Conservation (phyloP, 2,888 invertebrate species). For the Atherix ibis region DNA sequence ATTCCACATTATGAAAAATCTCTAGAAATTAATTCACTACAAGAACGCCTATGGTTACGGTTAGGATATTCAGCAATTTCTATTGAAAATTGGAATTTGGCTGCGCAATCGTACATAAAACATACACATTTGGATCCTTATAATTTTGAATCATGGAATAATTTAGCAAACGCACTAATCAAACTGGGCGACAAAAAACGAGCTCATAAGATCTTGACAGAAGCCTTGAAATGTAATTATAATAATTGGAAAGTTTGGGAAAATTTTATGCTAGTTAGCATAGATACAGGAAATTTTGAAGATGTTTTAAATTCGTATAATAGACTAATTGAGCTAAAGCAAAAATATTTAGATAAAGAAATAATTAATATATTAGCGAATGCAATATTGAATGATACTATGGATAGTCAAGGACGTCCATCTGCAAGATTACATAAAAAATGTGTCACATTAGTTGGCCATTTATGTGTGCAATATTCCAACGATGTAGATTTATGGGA, state of each 20-base stretch:
- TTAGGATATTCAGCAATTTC: slow-evolving; percentile 72
- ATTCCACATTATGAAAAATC: slow-evolving; percentile 70
- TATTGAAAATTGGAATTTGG: slow-evolving; percentile 62
- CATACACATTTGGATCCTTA: slow-evolving; percentile 76
- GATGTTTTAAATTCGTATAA: slow-evolving; percentile 76
- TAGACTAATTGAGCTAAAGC: slow-evolving; percentile 62
- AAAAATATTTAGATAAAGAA: slow-evolving; percentile 60
- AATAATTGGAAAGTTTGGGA: slow-evolving; percentile 93
- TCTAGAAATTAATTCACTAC: slow-evolving; percentile 71
- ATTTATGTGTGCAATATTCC: slow-evolving; percentile 34
- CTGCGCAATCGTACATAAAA: slow-evolving; percentile 70
- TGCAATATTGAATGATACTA: slow-evolving; percentile 46
- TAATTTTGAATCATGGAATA: slow-evolving; percentile 96
- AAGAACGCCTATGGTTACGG: slow-evolving; percentile 72
- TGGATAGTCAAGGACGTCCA: slow-evolving; percentile 44
- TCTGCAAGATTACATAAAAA: slow-evolving; percentile 27
- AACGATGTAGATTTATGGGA: slow-evolving; percentile 67
- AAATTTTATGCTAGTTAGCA: slow-evolving; percentile 75
- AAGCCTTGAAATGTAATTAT: slow-evolving; percentile 81
- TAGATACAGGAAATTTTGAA: slow-evolving; percentile 71
- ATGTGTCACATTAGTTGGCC: slow-evolving; percentile 22
- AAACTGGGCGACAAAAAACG: slow-evolving; percentile 70
- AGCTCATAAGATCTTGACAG: slow-evolving; percentile 71
- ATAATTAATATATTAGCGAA: slow-evolving; percentile 56
- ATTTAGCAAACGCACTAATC: slow-evolving; percentile 85